A percentile compares a stretch with the other conserved stretches of the same genome.
Conservation (phyloP, 2,888 invertebrate genomes). For the Heliconius charithonia region DNA sequence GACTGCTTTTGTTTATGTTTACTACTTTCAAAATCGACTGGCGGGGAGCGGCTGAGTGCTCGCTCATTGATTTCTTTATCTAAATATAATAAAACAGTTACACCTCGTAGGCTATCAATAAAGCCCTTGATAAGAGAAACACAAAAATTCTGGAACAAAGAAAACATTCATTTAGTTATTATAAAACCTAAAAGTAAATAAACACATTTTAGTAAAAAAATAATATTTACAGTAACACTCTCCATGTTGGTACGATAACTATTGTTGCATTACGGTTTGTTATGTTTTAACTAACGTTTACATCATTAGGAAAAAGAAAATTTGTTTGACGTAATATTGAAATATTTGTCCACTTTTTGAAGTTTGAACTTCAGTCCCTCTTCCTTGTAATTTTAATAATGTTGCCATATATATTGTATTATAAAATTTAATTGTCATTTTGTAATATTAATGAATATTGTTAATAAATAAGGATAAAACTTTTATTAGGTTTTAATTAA, state of each 20-base stretch:
- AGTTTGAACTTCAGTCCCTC: conserved; percentile 38
- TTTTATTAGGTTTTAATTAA: background rate
- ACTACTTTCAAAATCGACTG: conserved; percentile 70
- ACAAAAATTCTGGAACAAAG: conserved; percentile 85
- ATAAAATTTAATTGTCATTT: background rate
- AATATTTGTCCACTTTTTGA: conserved; percentile 32
- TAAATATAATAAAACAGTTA: conserved; percentile 89
- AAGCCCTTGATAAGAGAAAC: conserved; percentile 88
- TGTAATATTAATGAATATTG: background rate
- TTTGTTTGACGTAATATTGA: conserved; percentile 46
- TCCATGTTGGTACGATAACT: conserved; percentile 62
- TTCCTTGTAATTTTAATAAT: conserved; percentile 6
- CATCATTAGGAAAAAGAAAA: conserved; percentile 38
- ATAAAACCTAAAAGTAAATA: conserved; percentile 50
- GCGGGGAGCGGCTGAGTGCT: conserved; percentile 81
- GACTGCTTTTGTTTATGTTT: conserved; percentile 75
- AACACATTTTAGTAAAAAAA: conserved; percentile 38
- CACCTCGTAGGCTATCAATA: conserved; percentile 91
- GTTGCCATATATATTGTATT: background rate
- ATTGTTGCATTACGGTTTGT: conserved; percentile 50
- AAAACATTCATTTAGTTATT: conserved; percentile 45
- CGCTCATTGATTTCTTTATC: conserved; percentile 90
- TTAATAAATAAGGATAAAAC: background rate
- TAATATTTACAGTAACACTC: conserved; percentile 63
- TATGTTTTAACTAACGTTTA: conserved; percentile 32